Base-by-base conservation (phyloP, 1,140 invertebrate genomes). In the Nixonia krombeini region DNA sequence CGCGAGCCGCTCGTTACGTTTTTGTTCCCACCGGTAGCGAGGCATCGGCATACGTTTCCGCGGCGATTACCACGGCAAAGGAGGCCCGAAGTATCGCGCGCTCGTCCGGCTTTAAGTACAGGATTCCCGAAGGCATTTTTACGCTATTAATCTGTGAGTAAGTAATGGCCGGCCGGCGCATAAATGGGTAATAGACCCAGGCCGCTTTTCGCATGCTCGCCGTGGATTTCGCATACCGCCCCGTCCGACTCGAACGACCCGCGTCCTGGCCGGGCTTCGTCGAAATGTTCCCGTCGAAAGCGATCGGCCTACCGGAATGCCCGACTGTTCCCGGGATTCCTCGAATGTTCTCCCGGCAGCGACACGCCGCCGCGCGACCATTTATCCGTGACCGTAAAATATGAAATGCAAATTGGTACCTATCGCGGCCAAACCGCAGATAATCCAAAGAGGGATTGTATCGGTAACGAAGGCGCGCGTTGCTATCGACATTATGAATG, bases 401-500 rank as follows among this genome's bases (percentile, higher is more conserved):
- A 57, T 53, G 50, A 67, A 67, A 66, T 66, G 56, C 56, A 61
- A 67, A 67, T 67, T 67, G 56, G 64, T 50, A 46, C 45, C 50
- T 61, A 67, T 61, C 51, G 29, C 15, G 16, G 50, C 29, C 45
- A 55, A 37, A 50, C 35, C 40, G 51, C 31, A 55, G 64, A 67
- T 68, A 62, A 68, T 47, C 65, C 23, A 53, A 57, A 57, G 52
- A 62, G 49, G 53, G 52, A 62, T 62, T 57, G 58, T 52, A 53
- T 21, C 52, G 52, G 65, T 63, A 69, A 68, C 57, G 57, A 68
- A 68, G 49, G 57, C 65, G 52, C 58, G 47, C 52, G 45, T 62
- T 50, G 37, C 52, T 69, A 69, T 69, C 65, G 65, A 69, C 65
- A 50, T 53, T 62, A 62, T 69, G 65, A 69, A 69, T 69, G 65